Evolutionary conservation across 2,888 invertebrate species (phyloP).

Genomic region (Stenichneumon culpator): DNA sequence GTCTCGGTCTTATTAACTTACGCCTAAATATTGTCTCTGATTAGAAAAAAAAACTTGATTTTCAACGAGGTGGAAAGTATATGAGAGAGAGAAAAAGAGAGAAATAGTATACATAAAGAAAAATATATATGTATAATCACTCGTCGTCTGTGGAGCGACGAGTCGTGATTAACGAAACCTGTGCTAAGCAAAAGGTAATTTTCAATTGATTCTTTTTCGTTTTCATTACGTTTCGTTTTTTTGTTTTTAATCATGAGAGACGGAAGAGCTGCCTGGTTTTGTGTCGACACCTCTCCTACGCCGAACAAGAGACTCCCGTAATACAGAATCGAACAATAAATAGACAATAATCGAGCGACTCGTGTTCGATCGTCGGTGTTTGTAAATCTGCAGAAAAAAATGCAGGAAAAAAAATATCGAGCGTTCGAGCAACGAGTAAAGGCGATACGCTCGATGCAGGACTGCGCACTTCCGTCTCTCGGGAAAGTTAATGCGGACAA

Average conservation of each 20-base stretch:
- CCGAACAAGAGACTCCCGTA: slow-evolving; percentile 24
- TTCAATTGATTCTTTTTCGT: slow-evolving; percentile 40
- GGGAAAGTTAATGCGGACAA: slow-evolving; percentile 19
- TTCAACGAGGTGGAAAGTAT: slow-evolving; percentile 53
- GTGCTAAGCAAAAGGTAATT: slow-evolving; percentile 64
- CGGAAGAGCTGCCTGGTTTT: background rate
- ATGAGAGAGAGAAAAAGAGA: slow-evolving; percentile 31
- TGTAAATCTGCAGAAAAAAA: background rate
- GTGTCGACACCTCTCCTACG: background rate
- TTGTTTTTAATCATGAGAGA: slow-evolving; percentile 31
- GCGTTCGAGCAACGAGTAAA: slow-evolving; percentile 34
- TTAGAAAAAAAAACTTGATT: slow-evolving; percentile 74
- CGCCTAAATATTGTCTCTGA: slow-evolving; percentile 83
- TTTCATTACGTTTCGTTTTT: slow-evolving; percentile 26
- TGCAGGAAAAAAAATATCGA: slow-evolving; percentile 5
- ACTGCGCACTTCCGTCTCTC: slow-evolving; percentile 24
- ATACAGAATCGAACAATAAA: slow-evolving; percentile 59
- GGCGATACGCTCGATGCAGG: slow-evolving; percentile 19
- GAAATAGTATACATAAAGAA: slow-evolving; percentile 9
- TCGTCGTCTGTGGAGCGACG: slow-evolving; percentile 45
- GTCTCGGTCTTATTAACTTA: slow-evolving; percentile 82
- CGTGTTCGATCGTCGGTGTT: background rate
- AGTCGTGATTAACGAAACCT: slow-evolving; percentile 46
- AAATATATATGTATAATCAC: slow-evolving; percentile 34
- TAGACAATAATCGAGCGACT: slow-evolving; percentile 51